Evolutionary conservation across 2,113 vertebrate species (phyloP), one percentile per base, ranked within the genome.

Genomic region (Lampris megalopsis): DNA sequence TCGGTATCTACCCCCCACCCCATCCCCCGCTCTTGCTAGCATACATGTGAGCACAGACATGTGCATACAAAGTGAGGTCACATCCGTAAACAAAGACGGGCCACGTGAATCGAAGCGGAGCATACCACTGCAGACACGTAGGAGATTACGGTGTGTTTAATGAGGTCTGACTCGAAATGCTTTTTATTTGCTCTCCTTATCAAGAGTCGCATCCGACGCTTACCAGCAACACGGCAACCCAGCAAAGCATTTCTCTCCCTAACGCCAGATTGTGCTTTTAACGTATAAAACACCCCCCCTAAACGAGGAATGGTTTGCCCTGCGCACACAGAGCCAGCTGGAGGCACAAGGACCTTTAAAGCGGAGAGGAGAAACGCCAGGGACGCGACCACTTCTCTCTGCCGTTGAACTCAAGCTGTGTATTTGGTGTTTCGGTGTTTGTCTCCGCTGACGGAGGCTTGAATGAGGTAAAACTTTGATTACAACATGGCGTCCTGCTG

Each of bases 71-170:
- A 77, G 64, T 74, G 65, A 79, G 38, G 82, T 85, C 87, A 93
- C 80, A 89, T 92, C 92, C 89, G 89, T 91, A 92, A 92, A 93
- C 86, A 93, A 88, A 89, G 57, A 63, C 59, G 68, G 56, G 76
- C 66, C 78, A 80, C 67, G 75, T 76, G 59, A 85, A 82, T 56
- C 47, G 41, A 67, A 54, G 37, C 24, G 66, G 87, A 72, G 6
- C 40, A 67, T 80, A 87, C 89, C 88, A 92, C 80, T 72, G 68
- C 0, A 58, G 56, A 64, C 43, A 38, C 6, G 63, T 8, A 56
- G 1, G 64, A 45, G 9, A 24, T 35, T 62, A 5, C 53, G 13
- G 35, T 45, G 7, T 2, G 40, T 35, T 65, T 24, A 5, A n/a
- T 9, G 0, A 48, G 11, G 6, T 1, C 8, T 1, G 0, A 3